Evolutionary conservation across 2,113 vertebrate species (phyloP).

Genomic region (Synchiropus splendidus): DNA sequence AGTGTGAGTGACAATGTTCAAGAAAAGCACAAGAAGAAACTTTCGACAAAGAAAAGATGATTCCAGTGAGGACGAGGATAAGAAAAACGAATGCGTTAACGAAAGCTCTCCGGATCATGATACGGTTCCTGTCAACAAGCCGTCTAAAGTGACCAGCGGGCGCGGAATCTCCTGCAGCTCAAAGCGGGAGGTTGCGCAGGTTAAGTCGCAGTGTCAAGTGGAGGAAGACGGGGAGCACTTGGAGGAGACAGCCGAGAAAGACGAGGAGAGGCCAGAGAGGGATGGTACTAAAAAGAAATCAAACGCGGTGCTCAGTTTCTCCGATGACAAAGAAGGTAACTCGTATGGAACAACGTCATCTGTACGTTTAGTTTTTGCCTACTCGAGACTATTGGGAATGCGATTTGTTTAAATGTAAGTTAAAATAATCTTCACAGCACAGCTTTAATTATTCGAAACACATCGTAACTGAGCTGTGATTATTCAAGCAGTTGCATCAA

Average conservation of each 20-base stretch:
- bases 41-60: constrained; percentile 57
- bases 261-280: constrained; percentile 5
- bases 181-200: constrained; percentile 34
- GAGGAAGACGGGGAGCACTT: constrained; percentile 27
- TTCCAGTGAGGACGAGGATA: constrained; percentile 59
- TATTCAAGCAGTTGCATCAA: no score
- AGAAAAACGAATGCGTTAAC: constrained; percentile 8
- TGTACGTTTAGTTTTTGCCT: background rate
- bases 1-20: constrained; percentile 49
- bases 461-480: no score
- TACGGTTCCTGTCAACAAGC: constrained; percentile 9
- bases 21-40: constrained; percentile 55
- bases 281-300: constrained; percentile 16
- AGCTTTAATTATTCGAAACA: no score
- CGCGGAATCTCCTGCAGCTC: constrained; percentile 53
- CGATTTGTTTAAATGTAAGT: no score
- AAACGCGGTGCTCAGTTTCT: constrained; percentile 49
- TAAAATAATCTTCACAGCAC: no score
- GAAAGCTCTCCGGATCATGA: constrained; percentile 3
- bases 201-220: constrained; percentile 12
- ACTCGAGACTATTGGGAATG: background rate
- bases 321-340: constrained; percentile 58
- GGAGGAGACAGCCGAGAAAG: constrained; percentile 6
- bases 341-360: no score
- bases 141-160: constrained; percentile 19